Evolutionary conservation across 30 jellyfish, hydroid and myxozoan genomes (phyloP).

Genomic region (Turritopsis rubra): DNA sequence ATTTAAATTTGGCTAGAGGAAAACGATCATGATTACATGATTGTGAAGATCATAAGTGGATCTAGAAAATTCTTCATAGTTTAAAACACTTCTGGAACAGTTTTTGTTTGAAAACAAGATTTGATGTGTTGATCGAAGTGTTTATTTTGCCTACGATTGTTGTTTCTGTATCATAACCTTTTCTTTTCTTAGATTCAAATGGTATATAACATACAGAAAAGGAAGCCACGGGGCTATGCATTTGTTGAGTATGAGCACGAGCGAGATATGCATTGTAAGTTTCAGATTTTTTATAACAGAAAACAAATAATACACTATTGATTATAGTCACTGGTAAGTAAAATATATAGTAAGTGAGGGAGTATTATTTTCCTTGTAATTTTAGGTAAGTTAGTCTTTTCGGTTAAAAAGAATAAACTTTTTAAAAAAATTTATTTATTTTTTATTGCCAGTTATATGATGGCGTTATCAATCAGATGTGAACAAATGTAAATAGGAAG

Average conservation of each 20-base stretch:
- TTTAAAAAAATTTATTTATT: background rate
- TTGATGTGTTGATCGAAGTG: no score
- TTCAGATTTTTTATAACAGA: background rate
- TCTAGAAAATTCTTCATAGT: no score
- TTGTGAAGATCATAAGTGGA: no score
- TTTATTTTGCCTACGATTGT: background rate
- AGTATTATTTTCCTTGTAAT: no score
- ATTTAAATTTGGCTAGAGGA: no score
- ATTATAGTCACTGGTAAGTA: background rate
- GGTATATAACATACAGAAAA: conserved; percentile 45
- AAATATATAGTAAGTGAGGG: background rate
- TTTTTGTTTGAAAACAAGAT: no score
- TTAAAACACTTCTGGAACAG: no score
- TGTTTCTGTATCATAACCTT: no score
- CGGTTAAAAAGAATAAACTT: background rate
- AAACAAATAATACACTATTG: background rate
- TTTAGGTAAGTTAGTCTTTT: background rate
- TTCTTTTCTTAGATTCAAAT: conserved; percentile 46
- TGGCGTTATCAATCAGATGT: conserved; percentile 14
- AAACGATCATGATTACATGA: no score
- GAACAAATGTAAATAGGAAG: conserved; percentile 1
- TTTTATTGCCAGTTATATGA: conserved; percentile 7
- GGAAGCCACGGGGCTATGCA: conserved; percentile 89
- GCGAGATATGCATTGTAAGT: conserved; percentile 92
- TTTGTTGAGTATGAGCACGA: conserved; percentile 96